Base-by-base conservation (phyloP, 2,113 vertebrate genomes). In the Myotis yumanensis region DNA sequence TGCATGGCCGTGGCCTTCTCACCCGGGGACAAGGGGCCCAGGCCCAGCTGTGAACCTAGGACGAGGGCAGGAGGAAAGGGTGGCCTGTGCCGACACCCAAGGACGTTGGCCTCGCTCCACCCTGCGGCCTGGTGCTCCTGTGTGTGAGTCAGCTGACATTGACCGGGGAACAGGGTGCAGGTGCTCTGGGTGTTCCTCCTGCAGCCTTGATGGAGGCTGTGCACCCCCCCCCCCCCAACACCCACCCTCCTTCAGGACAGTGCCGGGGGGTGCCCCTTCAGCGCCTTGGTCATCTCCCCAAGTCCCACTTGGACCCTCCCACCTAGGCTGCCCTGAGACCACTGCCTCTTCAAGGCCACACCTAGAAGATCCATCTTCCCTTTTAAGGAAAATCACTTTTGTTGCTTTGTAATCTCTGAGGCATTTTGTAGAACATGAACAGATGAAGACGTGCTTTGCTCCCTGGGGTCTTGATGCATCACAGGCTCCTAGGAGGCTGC, bases 71-170 rank as follows among this genome's bases (percentile, higher is more conserved):
- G 75, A 30, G 10, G 18, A 40, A 0, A 37, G 30, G 18, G n/a
- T 16, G 77, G 12, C 18, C 4, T 8, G 11, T 0, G 0, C 14
- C 23, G 54, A 57, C 20, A 37, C 1, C n/a, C 32, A 1, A 12
- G 79, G 35, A 16, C 1, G 0, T 4, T 0, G 0, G 32, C 68
- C 5, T 3, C 16, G n/a, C 69, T 71, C 32, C 32, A 0, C 51
- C 48, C 48, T 32, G 17, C 91, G 37, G 37, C 32, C 80, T 0
- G n/a, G 30, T 0, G 0, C 35, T 40, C 17, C 79, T 1, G 1
- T 7, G 51, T 28, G 64, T 22, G 59, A 46, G 11, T 16, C 54
- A 14, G 0, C 40, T 66, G 48, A 15, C 46, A 1, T 5, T 23
- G 46, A 4, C 73, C 25, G 25, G 52, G 51, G 30, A 37, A 30